Percentiles rank a stretch among this genome's conserved stretches.
Conservation (phyloP, 2,888 invertebrate species). For the Scaptomyza parva region DNA sequence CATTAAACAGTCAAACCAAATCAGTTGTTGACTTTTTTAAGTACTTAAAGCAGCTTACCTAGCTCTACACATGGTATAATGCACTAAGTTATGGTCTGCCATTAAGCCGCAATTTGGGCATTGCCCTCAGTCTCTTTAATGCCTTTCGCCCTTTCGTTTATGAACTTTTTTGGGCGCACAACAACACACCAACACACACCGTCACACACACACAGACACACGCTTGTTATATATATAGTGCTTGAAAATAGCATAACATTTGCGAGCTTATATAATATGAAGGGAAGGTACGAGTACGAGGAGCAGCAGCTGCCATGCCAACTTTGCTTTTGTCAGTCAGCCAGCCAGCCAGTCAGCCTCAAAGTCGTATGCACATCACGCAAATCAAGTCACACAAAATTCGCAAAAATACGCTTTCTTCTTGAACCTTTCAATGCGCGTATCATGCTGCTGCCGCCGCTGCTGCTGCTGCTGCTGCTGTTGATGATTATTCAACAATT, state of each 20-base stretch:
- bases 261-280: conserved; percentile 63
- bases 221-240: conserved; percentile 71
- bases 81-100: conserved; percentile 16
- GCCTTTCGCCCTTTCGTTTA: conserved; percentile 73
- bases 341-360: conserved; percentile 5
- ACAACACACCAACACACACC: no score
- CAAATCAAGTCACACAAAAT: conserved; percentile 75
- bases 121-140: conserved; percentile 24
- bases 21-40: not conserved
- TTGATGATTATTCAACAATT: conserved; percentile 75
- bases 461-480: conserved; percentile 40
- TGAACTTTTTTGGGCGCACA: conserved; percentile 46
- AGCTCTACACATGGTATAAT: conserved; percentile 1
- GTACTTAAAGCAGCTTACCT: conserved; percentile 9
- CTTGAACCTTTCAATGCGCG: conserved; percentile 72
- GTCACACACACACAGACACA: not conserved
- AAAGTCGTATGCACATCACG: conserved; percentile 75
- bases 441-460: conserved; percentile 50
- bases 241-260: conserved; percentile 79
- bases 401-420: conserved; percentile 68
- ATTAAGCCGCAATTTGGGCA: conserved; percentile 23
- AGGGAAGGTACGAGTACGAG: not conserved
- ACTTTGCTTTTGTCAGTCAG: conserved; percentile 45
- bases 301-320: conserved; percentile 31
- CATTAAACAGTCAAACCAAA: no score